Percentiles rank a stretch among this genome's conserved stretches.
Evolutionary conservation across 64 coral and sea anemone genomes (phyloP).

Genomic region (Porites australiensis): DNA sequence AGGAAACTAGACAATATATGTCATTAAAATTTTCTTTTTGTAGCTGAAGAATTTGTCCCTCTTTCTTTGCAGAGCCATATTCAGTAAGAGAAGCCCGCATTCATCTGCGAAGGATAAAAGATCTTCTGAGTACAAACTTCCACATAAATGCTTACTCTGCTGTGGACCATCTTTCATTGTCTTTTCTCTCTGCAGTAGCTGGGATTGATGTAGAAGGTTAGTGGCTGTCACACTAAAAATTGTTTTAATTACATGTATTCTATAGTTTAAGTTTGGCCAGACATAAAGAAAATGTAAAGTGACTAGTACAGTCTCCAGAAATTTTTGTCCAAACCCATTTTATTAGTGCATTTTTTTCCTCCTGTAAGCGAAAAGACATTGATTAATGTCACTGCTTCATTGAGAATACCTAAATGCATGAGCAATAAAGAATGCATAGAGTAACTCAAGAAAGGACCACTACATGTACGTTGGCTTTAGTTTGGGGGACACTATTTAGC

Average conservation of each 20-base stretch:
- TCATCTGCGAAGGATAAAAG: conserved; percentile 90
- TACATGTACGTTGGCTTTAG: too few relatives aligned
- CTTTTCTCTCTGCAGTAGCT: conserved; percentile 87
- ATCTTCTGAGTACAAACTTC: conserved; percentile 91
- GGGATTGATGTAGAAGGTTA: conserved; percentile 97
- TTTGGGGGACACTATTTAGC: too few relatives aligned
- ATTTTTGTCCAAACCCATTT: too few relatives aligned
- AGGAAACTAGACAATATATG: too few relatives aligned
- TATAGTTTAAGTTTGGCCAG: not conserved
- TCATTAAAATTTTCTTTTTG: not conserved
- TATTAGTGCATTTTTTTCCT: too few relatives aligned
- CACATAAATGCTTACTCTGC: conserved; percentile 87
- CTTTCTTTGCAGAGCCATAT: conserved; percentile 86
- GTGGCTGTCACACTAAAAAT: not conserved
- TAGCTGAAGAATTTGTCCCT: not conserved
- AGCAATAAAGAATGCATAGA: too few relatives aligned
- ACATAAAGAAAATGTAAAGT: too few relatives aligned
- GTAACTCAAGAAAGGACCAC: too few relatives aligned
- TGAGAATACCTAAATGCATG: too few relatives aligned
- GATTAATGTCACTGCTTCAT: too few relatives aligned
- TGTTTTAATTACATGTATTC: not conserved
- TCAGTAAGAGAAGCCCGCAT: conserved; percentile 97
- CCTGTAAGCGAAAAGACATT: too few relatives aligned
- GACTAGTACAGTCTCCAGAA: too few relatives aligned
- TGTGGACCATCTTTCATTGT: conserved; percentile 90